A percentile compares a stretch with the other conserved stretches of the same genome.
These are phyloP conservation scores for Tauraco erythrolophus DNA, from an alignment of 2,113 vertebrate genomes.

Conservation along the genomic window DNA sequence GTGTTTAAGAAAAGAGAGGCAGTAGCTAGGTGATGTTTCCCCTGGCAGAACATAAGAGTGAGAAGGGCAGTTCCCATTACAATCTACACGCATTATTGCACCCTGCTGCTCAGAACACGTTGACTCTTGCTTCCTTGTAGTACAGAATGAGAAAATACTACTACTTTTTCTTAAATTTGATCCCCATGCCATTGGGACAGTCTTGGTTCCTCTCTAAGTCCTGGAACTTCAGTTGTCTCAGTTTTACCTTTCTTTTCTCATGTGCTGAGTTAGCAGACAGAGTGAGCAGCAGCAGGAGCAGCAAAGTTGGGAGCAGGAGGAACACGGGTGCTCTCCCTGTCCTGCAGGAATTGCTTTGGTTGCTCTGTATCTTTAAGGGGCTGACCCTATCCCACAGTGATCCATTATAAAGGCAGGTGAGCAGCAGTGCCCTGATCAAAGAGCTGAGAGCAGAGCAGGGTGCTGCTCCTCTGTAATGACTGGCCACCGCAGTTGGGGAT, in stretches of 20 bases:
- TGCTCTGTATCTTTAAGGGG: constrained; percentile 82
- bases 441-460: constrained; percentile 2
- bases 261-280: neutral
- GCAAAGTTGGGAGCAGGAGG: neutral
- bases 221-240: neutral
- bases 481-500: constrained; percentile 88
- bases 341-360: neutral
- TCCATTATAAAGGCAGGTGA: constrained; percentile 65
- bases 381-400: constrained; percentile 45
- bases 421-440: neutral
- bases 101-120: neutral
- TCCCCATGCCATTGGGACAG: too few species aligned
- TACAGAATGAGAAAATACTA: neutral
- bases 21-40: neutral
- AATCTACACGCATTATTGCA: accelerated
- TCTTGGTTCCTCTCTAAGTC: neutral
- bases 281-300: neutral
- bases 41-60: neutral
- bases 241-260: neutral
- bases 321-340: neutral
- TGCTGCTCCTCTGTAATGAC: constrained; percentile 79
- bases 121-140: neutral
- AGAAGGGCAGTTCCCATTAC: neutral
- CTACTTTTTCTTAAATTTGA: neutral
- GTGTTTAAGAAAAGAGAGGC: neutral